A percentile compares a stretch with the other conserved stretches of the same genome.
Evolutionary conservation across 1,140 invertebrate genomes (phyloP).

Genomic region (Penaeus indicus): DNA sequence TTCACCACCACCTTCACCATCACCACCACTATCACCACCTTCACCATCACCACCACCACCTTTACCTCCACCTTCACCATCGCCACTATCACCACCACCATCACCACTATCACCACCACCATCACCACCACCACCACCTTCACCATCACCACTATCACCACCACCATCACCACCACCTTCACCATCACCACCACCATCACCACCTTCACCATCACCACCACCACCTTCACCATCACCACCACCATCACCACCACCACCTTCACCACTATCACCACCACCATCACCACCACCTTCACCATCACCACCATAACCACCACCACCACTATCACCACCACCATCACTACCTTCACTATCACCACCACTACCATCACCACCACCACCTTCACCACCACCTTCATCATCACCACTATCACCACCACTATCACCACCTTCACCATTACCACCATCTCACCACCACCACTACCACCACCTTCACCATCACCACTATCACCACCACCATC

Average conservation of each 20-base stretch:
- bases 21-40: background rate
- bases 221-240: background rate
- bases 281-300: background rate
- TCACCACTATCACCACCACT: background rate
- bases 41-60: background rate
- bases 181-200: background rate
- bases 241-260: background rate
- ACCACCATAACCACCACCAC: background rate
- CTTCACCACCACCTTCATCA: background rate
- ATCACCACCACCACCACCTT: background rate
- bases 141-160: background rate
- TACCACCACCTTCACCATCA: background rate
- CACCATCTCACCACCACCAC: background rate
- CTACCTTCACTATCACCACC: background rate
- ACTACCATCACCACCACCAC: background rate
- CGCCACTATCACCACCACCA: background rate
- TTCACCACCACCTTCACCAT: background rate
- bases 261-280: constrained; percentile 9
- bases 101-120: background rate
- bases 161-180: background rate
- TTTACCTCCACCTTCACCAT: background rate
- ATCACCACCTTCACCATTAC: background rate
- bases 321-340: background rate
- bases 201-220: background rate
- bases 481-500: background rate